Conservation (phyloP, 2,113 vertebrate species). For the Macrotis lagotis region DNA sequence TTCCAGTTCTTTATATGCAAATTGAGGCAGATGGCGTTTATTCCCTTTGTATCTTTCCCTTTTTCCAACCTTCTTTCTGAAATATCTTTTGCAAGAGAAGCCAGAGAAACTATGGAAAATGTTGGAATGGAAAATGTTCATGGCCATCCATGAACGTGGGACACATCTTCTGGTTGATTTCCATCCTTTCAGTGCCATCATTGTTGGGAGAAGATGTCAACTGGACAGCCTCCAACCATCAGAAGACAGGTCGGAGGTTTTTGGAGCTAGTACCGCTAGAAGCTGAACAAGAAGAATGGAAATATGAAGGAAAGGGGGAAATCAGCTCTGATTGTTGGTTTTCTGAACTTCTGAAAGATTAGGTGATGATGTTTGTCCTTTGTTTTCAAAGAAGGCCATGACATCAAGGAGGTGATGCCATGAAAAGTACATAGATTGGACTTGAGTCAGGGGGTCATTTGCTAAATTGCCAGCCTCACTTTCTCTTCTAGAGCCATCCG, state of each 20-base stretch:
- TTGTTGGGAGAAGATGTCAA: background rate
- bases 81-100: background rate
- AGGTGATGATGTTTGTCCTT: no score
- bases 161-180: background rate
- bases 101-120: background rate
- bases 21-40: constrained; percentile 31
- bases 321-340: background rate
- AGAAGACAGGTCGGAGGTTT: background rate
- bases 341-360: background rate
- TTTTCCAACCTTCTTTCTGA: background rate
- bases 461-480: no score
- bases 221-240: background rate
- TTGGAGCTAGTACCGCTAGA: background rate
- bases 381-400: no score
- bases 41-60: no score
- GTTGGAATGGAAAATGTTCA: background rate
- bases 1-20: constrained; percentile 38
- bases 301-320: background rate
- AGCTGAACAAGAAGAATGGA: background rate
- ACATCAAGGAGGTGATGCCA: no score
- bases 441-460: no score
- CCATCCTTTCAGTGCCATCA: background rate
- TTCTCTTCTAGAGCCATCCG: no score
- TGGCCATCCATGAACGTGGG: background rate
- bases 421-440: no score